Evolutionary conservation across 2,113 vertebrate genomes (phyloP).

Genomic region (Acanthisitta chloris): DNA sequence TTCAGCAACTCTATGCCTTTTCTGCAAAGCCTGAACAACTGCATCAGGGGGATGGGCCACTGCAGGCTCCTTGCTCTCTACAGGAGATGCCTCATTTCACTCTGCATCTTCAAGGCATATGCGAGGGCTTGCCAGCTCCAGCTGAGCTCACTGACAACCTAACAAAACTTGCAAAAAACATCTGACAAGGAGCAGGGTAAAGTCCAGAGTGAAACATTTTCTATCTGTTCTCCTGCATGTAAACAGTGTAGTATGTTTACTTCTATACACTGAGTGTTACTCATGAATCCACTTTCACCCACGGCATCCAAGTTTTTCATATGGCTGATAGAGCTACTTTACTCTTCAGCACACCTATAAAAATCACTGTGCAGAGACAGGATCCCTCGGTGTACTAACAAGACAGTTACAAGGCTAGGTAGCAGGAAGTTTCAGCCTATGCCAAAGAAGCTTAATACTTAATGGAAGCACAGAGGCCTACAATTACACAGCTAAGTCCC

Average conservation of each 20-base stretch:
- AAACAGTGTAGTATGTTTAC: accelerated
- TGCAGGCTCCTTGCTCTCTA: not conserved
- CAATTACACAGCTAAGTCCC: not conserved
- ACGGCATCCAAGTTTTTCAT: not conserved
- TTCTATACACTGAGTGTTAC: not conserved
- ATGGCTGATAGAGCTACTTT: not conserved
- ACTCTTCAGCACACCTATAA: not conserved
- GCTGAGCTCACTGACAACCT: not conserved
- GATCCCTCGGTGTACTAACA: not conserved
- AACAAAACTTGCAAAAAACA: not conserved
- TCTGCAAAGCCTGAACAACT: not conserved
- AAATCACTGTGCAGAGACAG: not conserved
- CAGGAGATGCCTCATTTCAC: not conserved
- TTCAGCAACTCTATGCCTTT: not conserved
- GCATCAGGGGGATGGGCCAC: not conserved
- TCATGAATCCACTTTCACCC: not conserved
- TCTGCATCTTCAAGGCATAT: not conserved
- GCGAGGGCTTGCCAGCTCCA: not conserved
- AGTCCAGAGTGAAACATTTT: not conserved
- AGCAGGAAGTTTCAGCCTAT: not conserved
- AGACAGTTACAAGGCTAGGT: not conserved
- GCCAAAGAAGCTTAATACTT: not conserved
- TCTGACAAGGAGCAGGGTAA: not conserved
- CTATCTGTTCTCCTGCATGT: not conserved
- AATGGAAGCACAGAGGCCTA: not conserved